Conservation (phyloP, 2,797 vertebrate species). For the Cynodonichthys magdalenae region DNA sequence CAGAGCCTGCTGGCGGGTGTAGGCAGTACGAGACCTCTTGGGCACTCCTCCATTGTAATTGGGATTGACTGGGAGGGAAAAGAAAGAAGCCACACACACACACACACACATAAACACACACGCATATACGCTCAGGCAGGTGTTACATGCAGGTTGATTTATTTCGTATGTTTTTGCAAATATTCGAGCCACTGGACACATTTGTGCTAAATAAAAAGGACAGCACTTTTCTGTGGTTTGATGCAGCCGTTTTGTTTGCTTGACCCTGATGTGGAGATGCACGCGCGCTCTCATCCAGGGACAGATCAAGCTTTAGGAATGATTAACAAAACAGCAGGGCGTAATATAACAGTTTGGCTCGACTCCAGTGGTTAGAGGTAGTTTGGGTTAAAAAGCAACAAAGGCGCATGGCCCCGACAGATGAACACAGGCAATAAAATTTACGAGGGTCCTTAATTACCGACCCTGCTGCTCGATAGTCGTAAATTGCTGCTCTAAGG, state of each 20-base stretch:
- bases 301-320: constrained; percentile 72
- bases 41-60: constrained; percentile 96
- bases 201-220: constrained; percentile 11
- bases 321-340: constrained; percentile 78
- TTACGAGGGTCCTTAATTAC: constrained; percentile 98
- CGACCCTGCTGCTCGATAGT: constrained; percentile 93
- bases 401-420: constrained; percentile 90
- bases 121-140: constrained; percentile 69
- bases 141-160: constrained; percentile 73
- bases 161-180: constrained; percentile 20
- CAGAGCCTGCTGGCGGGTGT: constrained; percentile 98
- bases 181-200: constrained; percentile 42
- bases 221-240: constrained; percentile 24
- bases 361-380: constrained; percentile 72
- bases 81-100: constrained; percentile 73
- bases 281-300: constrained; percentile 71
- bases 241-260: constrained; percentile 39
- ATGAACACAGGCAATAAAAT: constrained; percentile 93
- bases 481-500: constrained; percentile 95
- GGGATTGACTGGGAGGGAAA: constrained; percentile 86
- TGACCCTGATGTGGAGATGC: constrained; percentile 66
- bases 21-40: constrained; percentile 98
- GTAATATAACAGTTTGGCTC: constrained; percentile 77
- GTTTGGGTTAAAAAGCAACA: constrained; percentile 92
- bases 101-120: constrained; percentile 26